phyloP scores from a whole-genome alignment of 2,888 invertebrate species.

The Nephrotoma guestfalica region DNA sequence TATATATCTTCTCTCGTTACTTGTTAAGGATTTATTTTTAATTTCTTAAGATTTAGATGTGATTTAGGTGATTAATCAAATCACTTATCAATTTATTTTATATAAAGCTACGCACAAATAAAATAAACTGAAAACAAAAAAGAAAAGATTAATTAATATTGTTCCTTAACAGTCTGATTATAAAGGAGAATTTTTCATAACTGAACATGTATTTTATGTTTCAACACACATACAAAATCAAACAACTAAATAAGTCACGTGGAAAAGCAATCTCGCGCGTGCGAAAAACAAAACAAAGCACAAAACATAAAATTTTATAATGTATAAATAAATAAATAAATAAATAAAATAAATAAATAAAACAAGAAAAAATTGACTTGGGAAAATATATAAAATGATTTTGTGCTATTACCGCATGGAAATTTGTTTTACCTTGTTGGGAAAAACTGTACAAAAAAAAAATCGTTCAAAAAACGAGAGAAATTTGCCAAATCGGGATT shows the following conservation, averaged over 20 bases:
- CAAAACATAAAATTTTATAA: not conserved
- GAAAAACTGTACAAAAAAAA: not conserved
- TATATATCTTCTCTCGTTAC: not conserved
- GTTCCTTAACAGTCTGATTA: not conserved
- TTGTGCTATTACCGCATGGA: constrained; percentile 3
- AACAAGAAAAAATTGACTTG: not conserved
- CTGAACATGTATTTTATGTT: not conserved
- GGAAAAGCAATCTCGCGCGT: constrained; percentile 17
- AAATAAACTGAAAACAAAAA: not conserved
- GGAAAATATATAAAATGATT: not conserved
- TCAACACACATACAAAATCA: not conserved
- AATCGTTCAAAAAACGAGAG: not conserved
- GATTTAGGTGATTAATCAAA: not conserved
- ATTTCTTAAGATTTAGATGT: not conserved
- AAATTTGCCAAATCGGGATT: not conserved
- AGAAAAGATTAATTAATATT: not conserved
- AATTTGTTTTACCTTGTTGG: not conserved
- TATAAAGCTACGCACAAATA: not conserved
- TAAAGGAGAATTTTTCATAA: not conserved
- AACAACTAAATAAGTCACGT: constrained; percentile 17
- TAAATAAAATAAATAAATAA: not conserved
- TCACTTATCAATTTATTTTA: not conserved
- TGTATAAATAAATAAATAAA: not conserved
- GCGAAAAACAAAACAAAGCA: constrained; percentile 12
- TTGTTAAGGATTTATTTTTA: not conserved